Base-by-base conservation (phyloP, 1,140 invertebrate species). In the Whitmania pigra region DNA sequence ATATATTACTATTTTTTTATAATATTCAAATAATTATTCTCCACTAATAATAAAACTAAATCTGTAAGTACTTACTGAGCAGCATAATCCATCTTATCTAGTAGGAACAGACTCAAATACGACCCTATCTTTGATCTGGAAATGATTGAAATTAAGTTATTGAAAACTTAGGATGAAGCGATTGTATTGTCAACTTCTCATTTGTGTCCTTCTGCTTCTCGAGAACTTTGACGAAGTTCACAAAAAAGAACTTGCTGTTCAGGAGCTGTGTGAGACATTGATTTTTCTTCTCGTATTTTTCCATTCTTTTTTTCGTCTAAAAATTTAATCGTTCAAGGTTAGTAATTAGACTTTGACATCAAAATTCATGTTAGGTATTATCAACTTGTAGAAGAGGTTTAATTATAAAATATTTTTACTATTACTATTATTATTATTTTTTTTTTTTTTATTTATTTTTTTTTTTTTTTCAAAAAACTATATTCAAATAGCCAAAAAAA, bases 31-130 rank as follows among this genome's bases (percentile, higher is more conserved):
- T 49, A 13, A 43, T 43, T 13, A 43, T 49, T 49, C 15, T 17
- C 9, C 15, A 11, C 13, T 49, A 49, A n/a, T 13, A 17, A 49
- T 13, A 49, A 7, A 11, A 3, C 43, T 11, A 17, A 49, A 49
- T 49, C 9, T 1, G 1, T 31, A 63, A 22, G 57, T 63, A 25
- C 57, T 25, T 63, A 63, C 57, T 63, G 22, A 7, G 29, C 29
- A 25, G 57, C 22, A 63, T 63, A 63, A 31, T 63, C 57, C 57
- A 63, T 22, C 20, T 63, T 63, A 31, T 63, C 57, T n/a, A 63
- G 2, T 0, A 63, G 29, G 57, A 63, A 63, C 11, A 63, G 29
- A 17, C 57, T 63, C 57, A 63, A 63, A 31, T 25, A 31, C 3
- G 57, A 63, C 11, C 57, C 57, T 2, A 63, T 63, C 57, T 63